These are phyloP conservation scores for Marasmarcha lunaedactyla DNA, from an alignment of 2,888 invertebrate genomes.

Conservation along the genomic window DNA sequence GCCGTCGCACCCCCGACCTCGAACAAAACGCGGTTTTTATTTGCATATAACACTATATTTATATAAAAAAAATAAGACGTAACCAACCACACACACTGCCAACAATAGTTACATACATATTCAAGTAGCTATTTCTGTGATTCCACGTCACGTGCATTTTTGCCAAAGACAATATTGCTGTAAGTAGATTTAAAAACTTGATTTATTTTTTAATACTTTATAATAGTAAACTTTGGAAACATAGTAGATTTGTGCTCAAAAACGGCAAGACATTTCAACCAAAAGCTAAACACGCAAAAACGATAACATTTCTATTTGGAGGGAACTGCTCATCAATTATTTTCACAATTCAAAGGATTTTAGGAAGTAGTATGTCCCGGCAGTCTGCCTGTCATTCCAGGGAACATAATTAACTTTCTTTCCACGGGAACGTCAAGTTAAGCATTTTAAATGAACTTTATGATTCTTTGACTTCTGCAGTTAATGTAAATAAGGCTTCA, in stretches of 20 bases:
- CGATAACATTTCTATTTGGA: background rate
- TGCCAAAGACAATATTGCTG: too few species aligned
- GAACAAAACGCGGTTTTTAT: conserved; percentile 24
- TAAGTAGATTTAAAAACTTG: background rate
- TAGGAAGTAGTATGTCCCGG: conserved; percentile 30
- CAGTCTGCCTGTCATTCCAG: conserved; percentile 36
- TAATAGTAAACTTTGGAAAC: too few species aligned
- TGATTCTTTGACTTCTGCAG: conserved; percentile 2
- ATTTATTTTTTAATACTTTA: too few species aligned
- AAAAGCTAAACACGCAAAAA: background rate
- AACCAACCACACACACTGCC: conserved; percentile 1
- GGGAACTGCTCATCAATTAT: conserved; percentile 37
- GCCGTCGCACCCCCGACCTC: conserved; percentile 40
- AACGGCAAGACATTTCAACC: background rate
- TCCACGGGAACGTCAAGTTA: conserved; percentile 32
- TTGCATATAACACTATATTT: conserved; percentile 22
- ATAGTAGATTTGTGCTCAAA: too few species aligned
- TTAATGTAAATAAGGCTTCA: conserved; percentile 3
- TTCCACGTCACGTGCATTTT: too few species aligned
- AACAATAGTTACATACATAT: conserved; percentile 7
- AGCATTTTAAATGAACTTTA: conserved; percentile 37
- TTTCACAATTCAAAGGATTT: conserved; percentile 39
- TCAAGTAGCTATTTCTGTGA: too few species aligned
- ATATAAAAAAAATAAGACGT: conserved; percentile 31
- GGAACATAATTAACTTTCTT: conserved; percentile 50